Evolutionary conservation across 1,140 invertebrate species (phyloP), one percentile per base, ranked within the genome.

Genomic region (Sitophilus oryzae): DNA sequence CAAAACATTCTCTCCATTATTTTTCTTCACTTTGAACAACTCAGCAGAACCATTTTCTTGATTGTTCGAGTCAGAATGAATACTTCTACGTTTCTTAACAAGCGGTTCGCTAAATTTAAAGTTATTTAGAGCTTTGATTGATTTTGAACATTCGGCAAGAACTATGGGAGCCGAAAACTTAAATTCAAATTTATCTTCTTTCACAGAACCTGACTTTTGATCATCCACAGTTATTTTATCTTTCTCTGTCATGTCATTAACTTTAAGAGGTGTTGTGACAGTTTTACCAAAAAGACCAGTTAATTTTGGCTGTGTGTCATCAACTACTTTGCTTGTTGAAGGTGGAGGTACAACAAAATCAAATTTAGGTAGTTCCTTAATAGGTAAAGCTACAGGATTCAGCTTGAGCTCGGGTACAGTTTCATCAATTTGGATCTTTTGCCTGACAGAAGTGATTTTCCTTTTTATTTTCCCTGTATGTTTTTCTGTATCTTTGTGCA

Each of bases 341-440:
- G 43, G 42, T n/a, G 59, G 61, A 15, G 69, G 64, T 20, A 74
- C 68, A 45, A 76, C 61, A 23, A 80, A 74, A 57, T 82, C 78
- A 55, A 83, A 81, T 53, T 73, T 80, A 0, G 82, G 82, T 41
- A 81, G 61, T n/a, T 74, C 77, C 43, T 79, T 78, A 34, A 81
- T 79, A n/a, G 82, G 79, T 49, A 86, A 72, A 35, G 74, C 68
- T 51, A 80, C 76, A 43, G 75, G 75, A 0, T 82, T 80, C 41
- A 86, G 68, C 60, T 80, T 79, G 1, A 83, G 69, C 11, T 74
- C 65, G 43, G 76, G 68, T 0, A 76, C 66, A 1, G 70, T 69
- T 52, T 77, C 74, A 5, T 77, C 74, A 1, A 70, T 58, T 10
- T 66, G 44, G 40, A 63, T 66, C 58, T 62, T 74, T 14, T 60